Conservation (phyloP, 2,888 invertebrate species). For the Platynereis dumerilii region DNA sequence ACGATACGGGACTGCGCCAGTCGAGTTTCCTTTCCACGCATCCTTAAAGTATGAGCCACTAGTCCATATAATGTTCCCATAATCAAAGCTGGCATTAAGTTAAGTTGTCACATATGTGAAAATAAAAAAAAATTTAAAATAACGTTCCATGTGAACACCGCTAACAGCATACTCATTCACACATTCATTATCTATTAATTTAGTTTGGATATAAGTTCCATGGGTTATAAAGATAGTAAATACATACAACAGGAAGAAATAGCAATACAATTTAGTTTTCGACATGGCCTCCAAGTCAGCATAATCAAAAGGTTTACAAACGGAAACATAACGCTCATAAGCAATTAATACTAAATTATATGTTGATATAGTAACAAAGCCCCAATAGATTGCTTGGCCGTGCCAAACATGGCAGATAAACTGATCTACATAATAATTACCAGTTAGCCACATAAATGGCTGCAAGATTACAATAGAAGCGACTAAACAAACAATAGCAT, state of each 20-base stretch:
- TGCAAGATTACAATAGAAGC: constrained; percentile 31
- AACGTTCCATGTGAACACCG: constrained; percentile 23
- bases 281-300: constrained; percentile 3
- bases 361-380: constrained; percentile 31
- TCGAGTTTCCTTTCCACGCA: constrained; percentile 18
- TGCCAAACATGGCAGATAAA: constrained; percentile 36
- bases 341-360: constrained; percentile 35
- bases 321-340: constrained; percentile 31
- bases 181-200: constrained; percentile 22
- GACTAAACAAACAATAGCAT: constrained; percentile 26
- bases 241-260: constrained; percentile 24
- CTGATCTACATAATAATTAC: constrained; percentile 27
- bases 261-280: constrained; percentile 16
- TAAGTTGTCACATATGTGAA: constrained; percentile 35
- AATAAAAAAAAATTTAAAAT: constrained; percentile 31
- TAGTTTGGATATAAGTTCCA: constrained; percentile 33
- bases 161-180: constrained; percentile 30
- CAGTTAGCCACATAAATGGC: constrained; percentile 33
- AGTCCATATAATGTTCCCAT: constrained; percentile 29
- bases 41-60: constrained; percentile 25
- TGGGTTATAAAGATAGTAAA: constrained; percentile 28
- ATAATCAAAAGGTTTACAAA: constrained; percentile 17
- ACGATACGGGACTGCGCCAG: constrained; percentile 27
- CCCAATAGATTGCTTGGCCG: constrained; percentile 36
- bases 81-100: constrained; percentile 29